Evolutionary conservation across 2,797 vertebrate species (phyloP).

Genomic region (Squalus acanthias): DNA sequence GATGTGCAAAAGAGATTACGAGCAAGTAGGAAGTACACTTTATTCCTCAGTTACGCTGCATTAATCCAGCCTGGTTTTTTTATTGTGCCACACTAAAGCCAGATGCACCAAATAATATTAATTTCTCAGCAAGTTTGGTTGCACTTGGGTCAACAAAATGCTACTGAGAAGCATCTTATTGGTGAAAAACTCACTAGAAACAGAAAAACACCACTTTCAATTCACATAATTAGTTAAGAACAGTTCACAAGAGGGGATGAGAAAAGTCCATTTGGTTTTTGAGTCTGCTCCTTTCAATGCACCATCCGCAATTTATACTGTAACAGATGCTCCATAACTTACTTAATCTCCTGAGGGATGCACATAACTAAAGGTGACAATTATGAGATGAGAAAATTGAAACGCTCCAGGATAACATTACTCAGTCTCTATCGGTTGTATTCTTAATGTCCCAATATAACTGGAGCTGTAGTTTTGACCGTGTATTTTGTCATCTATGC

Average conservation of each 20-base stretch:
- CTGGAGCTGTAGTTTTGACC: neutral
- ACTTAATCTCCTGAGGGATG: neutral
- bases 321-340: neutral
- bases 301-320: neutral
- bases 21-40: neutral
- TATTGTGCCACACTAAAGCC: neutral
- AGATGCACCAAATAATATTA: neutral
- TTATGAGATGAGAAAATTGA: slow-evolving; percentile 11
- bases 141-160: neutral
- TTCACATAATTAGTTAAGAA: neutral
- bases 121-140: neutral
- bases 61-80: neutral
- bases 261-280: neutral
- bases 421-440: neutral
- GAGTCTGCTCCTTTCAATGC: neutral
- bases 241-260: neutral
- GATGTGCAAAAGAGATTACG: neutral
- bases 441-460: neutral
- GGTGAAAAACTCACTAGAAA: neutral
- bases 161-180: neutral
- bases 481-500: neutral
- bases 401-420: neutral
- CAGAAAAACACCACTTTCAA: neutral
- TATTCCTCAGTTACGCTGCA: neutral
- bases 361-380: slow-evolving; percentile 29